Evolutionary conservation across 2,113 vertebrate species (phyloP).

Genomic region (Hucho hucho): DNA sequence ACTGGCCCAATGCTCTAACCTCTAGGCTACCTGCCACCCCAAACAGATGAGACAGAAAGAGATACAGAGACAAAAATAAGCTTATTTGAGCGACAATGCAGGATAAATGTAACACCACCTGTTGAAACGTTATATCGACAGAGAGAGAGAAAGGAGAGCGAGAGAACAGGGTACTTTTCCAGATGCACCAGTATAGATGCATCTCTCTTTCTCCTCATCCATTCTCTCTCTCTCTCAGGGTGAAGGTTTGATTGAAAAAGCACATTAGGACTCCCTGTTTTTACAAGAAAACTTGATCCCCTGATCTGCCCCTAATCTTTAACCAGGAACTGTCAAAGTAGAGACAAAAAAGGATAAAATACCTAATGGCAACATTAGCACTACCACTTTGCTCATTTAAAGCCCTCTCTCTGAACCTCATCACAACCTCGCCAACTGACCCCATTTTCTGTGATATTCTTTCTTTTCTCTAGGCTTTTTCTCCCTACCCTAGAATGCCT

Average conservation of each 20-base stretch:
- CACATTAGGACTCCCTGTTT: background rate
- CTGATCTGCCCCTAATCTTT: background rate
- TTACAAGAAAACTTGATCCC: background rate
- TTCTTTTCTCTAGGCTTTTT: no score
- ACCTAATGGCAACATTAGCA: background rate
- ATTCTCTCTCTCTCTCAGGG: background rate
- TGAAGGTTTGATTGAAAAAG: constrained; percentile 17
- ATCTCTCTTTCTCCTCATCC: background rate
- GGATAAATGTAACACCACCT: background rate
- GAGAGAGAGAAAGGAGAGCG: background rate
- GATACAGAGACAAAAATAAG: background rate
- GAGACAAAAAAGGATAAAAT: background rate
- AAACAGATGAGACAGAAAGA: background rate
- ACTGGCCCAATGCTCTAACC: no score
- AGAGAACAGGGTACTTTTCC: constrained; percentile 4
- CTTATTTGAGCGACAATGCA: background rate
- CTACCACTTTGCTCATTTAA: background rate
- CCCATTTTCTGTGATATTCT: no score
- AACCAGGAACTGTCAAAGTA: background rate
- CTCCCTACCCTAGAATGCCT: no score
- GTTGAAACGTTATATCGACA: background rate
- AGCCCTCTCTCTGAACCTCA: background rate
- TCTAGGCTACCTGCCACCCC: no score
- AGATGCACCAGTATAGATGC: constrained; percentile 5
- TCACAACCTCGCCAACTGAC: background rate